Evolutionary conservation across 2,113 vertebrate species (phyloP), one percentile per base, ranked within the genome.

Genomic region (Neogale vison): DNA sequence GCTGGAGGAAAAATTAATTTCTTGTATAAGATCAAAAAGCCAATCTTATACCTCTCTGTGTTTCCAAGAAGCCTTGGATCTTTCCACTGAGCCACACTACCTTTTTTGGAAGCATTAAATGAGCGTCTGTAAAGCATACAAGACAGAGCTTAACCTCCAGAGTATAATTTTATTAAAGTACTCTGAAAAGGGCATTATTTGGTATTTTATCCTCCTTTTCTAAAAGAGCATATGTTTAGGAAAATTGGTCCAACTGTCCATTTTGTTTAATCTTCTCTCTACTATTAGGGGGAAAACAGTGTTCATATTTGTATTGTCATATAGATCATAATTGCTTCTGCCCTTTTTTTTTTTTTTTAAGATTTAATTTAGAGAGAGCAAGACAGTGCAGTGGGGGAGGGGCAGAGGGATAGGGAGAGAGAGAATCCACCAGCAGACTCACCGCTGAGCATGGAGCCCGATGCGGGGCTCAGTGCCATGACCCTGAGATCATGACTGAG

Each of bases 231-330:
- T 47, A 14, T 29, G 11, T 80, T 26, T 63, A 29, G 80, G 42
- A 55, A 61, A 87, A 71, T 21, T 21, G 34, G 63, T 65, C 63
- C 31, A 42, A 45, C 15, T 31, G 52, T 71, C 23, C 29, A 24
- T 87, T 87, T 61, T 87, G 72, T 52, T 59, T 69, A 12, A 34
- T 80, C n/a, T 93, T 71, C 47, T 76, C 65, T 88, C 74, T 85
- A 29, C 47, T 24, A 69, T 23, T 79, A 31, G n/a, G 79, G 45
- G 12, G 10, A 17, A 61, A 55, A 31, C 7, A 61, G 26, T 42
- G 4, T 80, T 89, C 18, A 45, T 69, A 57, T 57, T 20, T 57
- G 55, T 57, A 57, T 20, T 57, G 24, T 89, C n/a, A 76, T 50
- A 31, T 71, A 59, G 57, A 79, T 52, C 50, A 31, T 52, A n/a